Evolutionary conservation across 2,113 vertebrate species (phyloP), one percentile per base, ranked within the genome.

Genomic region (Rhizomys pruinosus): DNA sequence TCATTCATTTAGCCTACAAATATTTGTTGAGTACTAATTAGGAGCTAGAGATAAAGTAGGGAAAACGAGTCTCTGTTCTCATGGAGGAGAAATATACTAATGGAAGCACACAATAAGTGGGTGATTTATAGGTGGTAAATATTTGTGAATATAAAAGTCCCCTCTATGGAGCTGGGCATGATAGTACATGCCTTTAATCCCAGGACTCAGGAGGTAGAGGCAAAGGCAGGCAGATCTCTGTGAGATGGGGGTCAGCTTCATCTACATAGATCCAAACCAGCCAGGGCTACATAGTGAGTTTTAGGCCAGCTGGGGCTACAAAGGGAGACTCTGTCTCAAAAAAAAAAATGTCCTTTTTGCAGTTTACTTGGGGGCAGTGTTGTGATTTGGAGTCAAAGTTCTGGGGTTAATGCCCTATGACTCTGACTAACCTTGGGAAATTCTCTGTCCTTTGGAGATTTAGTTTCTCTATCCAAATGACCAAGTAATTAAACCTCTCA

Each of bases 391-490:
- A 68, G 72, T 77, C 85, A 23, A 5, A 44, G 19, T 66, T 61
- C 77, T 87, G 72, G 44, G 20, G 32, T 57, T 87, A 63, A 34
- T 5, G 8, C 34, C 15, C 15, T 71, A 13, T 32, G 88, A 61
- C 17, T 63, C 42, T 64, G 39, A 9, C 39, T 52, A 84, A 6
- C 5, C 82, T 82, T 73, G 37, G 47, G 19, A 52, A 91, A 64
- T 57, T 68, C 32, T 19, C 44, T 37, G 61, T 71, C 76, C 52
- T 2, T 91, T 66, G 25, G 27, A 92, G n/a, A 3, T 37, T 87
- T 52, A 37, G 34, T 90, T 93, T 86, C 81, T 74, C 69, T 39
- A n/a, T 84, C 72, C 72, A 42, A 87, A 79, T 89, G 15, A 55
- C 29, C 2, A 23, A 94, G 42, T 34, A 13, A 72, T 57, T 25